Percentiles rank a stretch among this genome's conserved stretches.
These are phyloP conservation scores for Stichopus chloronotus DNA, from an alignment of 35 echinoderm and acorn worm species.

Conservation along the genomic window DNA sequence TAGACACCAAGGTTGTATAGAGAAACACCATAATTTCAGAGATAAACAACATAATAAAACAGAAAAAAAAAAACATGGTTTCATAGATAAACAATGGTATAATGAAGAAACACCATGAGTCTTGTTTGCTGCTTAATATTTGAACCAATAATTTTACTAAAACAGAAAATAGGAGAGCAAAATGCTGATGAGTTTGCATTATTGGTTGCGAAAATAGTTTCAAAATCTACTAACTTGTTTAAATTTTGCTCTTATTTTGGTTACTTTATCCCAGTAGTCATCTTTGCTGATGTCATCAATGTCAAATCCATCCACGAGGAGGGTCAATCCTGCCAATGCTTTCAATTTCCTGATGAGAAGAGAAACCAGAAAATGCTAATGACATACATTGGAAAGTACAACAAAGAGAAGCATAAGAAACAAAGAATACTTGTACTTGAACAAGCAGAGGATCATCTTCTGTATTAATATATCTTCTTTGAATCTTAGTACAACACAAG, in stretches of 20 bases:
- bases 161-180: background rate
- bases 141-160: too few species aligned
- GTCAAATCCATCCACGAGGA: background rate
- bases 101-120: background rate
- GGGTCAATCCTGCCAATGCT: background rate
- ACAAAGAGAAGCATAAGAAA: too few species aligned
- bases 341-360: background rate
- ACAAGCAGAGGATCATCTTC: too few species aligned
- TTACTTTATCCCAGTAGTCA: constrained; percentile 21
- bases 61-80: background rate
- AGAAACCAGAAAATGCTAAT: background rate
- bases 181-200: background rate
- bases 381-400: too few species aligned
- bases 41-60: background rate
- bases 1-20: background rate
- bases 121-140: too few species aligned
- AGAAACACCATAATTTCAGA: background rate
- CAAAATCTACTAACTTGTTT: constrained; percentile 9
- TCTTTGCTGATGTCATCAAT: constrained; percentile 5
- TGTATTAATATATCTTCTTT: too few species aligned
- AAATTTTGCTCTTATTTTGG: constrained; percentile 41
- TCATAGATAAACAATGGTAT: background rate
- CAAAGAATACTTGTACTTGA: too few species aligned
- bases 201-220: background rate
- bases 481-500: too few species aligned